These are phyloP conservation scores for Cyanoderma ruficeps DNA, from an alignment of 2,113 vertebrate species.

Conservation along the genomic window DNA sequence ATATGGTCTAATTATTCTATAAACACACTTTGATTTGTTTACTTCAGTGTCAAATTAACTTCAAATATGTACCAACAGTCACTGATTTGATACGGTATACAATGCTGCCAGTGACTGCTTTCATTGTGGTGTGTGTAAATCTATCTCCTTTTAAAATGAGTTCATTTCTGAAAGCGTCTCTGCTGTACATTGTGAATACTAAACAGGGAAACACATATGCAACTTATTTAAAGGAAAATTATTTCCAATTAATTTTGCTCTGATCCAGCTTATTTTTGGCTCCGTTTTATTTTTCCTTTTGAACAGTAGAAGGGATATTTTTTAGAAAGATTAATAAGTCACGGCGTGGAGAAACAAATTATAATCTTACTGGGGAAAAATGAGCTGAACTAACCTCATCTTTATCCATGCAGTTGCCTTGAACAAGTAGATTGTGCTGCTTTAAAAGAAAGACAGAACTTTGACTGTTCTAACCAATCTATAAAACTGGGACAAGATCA, in stretches of 20 bases:
- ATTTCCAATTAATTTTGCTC: conserved; percentile 56
- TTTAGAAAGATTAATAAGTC: conserved; percentile 51
- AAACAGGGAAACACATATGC: conserved; percentile 63
- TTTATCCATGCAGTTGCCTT: neutral
- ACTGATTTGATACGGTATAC: conserved; percentile 69
- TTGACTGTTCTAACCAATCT: neutral
- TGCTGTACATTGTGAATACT: conserved; percentile 8
- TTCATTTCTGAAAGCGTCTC: conserved; percentile 49
- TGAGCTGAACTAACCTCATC: conserved; percentile 14
- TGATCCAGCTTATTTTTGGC: conserved; percentile 23
- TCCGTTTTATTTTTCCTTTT: conserved; percentile 29
- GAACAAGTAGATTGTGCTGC: neutral
- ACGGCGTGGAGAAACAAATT: conserved; percentile 33
- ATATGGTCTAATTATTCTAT: conserved; percentile 80
- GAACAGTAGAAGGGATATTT: conserved; percentile 39
- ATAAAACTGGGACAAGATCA: neutral
- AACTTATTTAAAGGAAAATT: conserved; percentile 72
- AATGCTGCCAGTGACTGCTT: conserved; percentile 38
- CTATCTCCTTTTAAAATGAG: conserved; percentile 53
- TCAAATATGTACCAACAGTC: conserved; percentile 73
- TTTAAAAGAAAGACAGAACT: neutral
- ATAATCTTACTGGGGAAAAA: neutral
- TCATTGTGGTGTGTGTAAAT: conserved; percentile 52
- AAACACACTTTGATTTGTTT: conserved; percentile 84
- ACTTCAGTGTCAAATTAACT: conserved; percentile 81